Evolutionary conservation across 2,797 vertebrate species (phyloP), one percentile per base, ranked within the genome.

Genomic region (Pelochelys cantorii): DNA sequence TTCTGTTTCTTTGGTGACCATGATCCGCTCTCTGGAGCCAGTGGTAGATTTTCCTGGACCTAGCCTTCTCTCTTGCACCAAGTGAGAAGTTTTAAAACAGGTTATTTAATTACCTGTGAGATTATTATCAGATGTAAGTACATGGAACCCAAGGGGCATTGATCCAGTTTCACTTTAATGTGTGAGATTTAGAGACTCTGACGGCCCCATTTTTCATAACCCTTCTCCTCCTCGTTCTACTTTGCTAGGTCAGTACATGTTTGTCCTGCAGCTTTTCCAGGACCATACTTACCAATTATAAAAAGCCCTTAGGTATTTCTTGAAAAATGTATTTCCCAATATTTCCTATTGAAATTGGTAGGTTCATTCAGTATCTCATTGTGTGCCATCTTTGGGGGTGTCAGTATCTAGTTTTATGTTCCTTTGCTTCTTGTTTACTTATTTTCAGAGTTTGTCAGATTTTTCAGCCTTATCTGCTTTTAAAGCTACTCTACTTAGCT

Each of bases 351-450:
- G 86, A 95, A 89, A 89, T 56, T 20, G 90, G 14, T 92, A 95
- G 81, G 15, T 71, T 95, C 53, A 88, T 94, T 85, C 92, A 90
- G 54, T 86, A 75, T 54, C 27, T 92, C 42, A 55, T 78, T 78
- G 27, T 34, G n/a, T 86, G 94, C 74, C 92, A 57, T 90, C 74
- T 95, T 54, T 56, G 75, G 42, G 23, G 1, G 14, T 86, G 68
- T 82, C 78, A 81, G 54, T 31, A 34, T 84, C 22, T 83, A 84
- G 12, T 37, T 84, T 79, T 94, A 52, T 1, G 54, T 55, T 79
- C 78, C 59, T 71, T 79, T 74, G 42, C 5, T 93, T 71, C 94
- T 94, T 92, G 22, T 96, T 96, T 92, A 34, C 48, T 93, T 93
- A 79, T 92, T 95, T 94, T 23, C 68, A 62, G 54, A 86, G 79